phyloP scores from a whole-genome alignment of 2,797 vertebrate genomes.

The Xyrichtys novacula region DNA sequence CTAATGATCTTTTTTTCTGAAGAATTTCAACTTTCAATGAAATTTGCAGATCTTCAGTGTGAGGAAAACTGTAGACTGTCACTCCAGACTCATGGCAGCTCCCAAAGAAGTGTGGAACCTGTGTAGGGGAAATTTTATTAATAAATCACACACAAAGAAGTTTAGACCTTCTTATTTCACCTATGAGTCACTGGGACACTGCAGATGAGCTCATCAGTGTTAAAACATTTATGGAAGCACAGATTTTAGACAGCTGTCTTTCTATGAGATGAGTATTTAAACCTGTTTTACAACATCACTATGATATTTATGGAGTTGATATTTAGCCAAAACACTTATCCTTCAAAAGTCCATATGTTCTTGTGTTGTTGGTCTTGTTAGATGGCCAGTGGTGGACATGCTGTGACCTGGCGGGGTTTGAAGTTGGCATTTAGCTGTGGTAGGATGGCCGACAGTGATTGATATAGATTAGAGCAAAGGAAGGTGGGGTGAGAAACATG shows the following conservation, averaged over 20 bases:
- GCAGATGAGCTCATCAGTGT: constrained; percentile 57
- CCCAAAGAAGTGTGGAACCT: constrained; percentile 10
- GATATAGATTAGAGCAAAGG: constrained; percentile 67
- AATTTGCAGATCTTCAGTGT: too few species aligned
- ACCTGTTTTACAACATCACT: not conserved
- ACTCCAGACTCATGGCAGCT: constrained; percentile 3
- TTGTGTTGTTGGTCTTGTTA: constrained; percentile 42
- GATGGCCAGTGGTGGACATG: constrained; percentile 55
- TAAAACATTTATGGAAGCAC: constrained; percentile 9
- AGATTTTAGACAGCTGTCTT: not conserved
- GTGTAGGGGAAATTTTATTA: constrained; percentile 27
- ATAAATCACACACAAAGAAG: constrained; percentile 47
- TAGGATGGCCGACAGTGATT: constrained; percentile 71
- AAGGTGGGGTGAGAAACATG: constrained; percentile 47
- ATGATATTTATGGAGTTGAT: too few species aligned
- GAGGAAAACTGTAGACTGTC: not conserved
- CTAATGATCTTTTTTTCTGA: too few species aligned
- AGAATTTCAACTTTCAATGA: too few species aligned
- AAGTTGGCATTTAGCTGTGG: constrained; percentile 56
- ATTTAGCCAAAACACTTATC: constrained; percentile 2
- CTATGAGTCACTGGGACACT: constrained; percentile 67
- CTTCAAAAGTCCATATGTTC: constrained; percentile 31
- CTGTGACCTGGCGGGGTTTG: constrained; percentile 68
- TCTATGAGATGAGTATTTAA: not conserved
- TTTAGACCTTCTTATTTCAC: constrained; percentile 61